These are phyloP conservation scores for Oncorhynchus mykiss DNA, from an alignment of 2,113 vertebrate species.

Conservation along the genomic window DNA sequence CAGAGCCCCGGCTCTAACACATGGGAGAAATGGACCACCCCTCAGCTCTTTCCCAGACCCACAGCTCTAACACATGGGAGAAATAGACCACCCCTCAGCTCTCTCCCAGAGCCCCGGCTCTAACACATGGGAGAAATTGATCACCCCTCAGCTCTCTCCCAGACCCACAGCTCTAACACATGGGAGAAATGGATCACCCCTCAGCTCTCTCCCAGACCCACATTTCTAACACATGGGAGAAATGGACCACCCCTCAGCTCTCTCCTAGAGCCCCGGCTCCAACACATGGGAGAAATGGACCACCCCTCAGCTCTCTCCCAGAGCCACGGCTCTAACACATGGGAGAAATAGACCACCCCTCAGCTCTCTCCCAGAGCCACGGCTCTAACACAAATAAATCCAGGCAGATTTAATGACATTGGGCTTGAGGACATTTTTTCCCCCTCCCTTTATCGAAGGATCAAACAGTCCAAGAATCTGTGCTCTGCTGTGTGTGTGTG, in stretches of 20 bases:
- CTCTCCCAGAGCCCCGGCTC: constrained; percentile 31
- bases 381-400: constrained; percentile 68
- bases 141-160: constrained; percentile 49
- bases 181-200: constrained; percentile 8
- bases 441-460: constrained; percentile 40
- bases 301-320: too few relatives aligned
- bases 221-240: too few relatives aligned
- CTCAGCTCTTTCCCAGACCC: neutral
- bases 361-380: constrained; percentile 33
- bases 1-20: neutral
- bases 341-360: too few relatives aligned
- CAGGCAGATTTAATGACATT: constrained; percentile 61
- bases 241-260: too few relatives aligned
- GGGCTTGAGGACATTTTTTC: constrained; percentile 52
- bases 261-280: too few relatives aligned
- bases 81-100: constrained; percentile 44
- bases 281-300: too few relatives aligned
- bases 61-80: constrained; percentile 33
- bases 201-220: too few relatives aligned
- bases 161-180: constrained; percentile 54
- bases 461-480: constrained; percentile 36
- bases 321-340: too few relatives aligned
- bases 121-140: constrained; percentile 53
- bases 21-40: neutral
- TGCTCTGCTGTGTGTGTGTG: constrained; percentile 4